phyloP scores from a whole-genome alignment of 2,113 vertebrate species.

The Alectura lathami region DNA sequence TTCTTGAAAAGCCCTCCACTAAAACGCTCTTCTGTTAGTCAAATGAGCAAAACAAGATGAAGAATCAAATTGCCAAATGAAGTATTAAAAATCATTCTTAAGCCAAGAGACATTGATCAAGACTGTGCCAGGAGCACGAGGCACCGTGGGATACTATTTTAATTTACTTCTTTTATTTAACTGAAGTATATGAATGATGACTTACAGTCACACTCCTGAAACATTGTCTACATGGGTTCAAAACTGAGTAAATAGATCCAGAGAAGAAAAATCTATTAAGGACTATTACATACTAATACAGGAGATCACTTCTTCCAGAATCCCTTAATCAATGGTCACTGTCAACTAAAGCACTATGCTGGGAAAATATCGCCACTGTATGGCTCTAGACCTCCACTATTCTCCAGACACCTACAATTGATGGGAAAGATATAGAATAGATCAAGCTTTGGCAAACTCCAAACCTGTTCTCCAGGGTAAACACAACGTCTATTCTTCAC shows the following conservation, averaged over 20 bases:
- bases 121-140: neutral
- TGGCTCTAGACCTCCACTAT: neutral
- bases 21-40: neutral
- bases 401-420: neutral
- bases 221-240: neutral
- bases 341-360: neutral
- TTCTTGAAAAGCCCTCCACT: neutral
- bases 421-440: neutral
- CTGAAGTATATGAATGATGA: neutral
- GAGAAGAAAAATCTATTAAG: neutral
- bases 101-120: neutral
- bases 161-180: neutral
- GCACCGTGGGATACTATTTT: neutral
- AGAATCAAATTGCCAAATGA: neutral
- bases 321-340: neutral
- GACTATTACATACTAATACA: neutral
- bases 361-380: neutral
- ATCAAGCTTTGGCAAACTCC: neutral
- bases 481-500: neutral
- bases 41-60: neutral
- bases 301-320: neutral
- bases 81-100: neutral
- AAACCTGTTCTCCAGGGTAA: neutral
- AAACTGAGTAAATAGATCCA: neutral
- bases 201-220: neutral